A percentile compares a stretch with the other conserved stretches of the same genome.
Evolutionary conservation across 2,113 vertebrate species (phyloP).

Genomic region (Rhinoptilus africanus): DNA sequence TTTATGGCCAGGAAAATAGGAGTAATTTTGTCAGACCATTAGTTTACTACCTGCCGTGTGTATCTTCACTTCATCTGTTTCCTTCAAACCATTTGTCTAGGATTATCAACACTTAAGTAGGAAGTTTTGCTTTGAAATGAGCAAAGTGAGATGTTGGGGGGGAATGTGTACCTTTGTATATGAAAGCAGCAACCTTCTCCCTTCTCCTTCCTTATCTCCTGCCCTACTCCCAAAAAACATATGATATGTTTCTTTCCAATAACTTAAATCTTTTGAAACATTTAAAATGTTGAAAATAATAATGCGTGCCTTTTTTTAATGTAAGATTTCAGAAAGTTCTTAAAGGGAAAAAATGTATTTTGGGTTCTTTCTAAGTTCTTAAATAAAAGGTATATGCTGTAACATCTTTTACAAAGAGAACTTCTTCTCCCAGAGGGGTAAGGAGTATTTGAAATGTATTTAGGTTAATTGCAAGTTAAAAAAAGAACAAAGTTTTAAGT

Average conservation of each 20-base stretch:
- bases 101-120: neutral
- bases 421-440: constrained; percentile 28
- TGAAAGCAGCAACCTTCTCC: neutral
- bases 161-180: neutral
- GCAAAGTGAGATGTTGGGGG: neutral
- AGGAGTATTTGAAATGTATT: constrained; percentile 48
- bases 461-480: constrained; percentile 68
- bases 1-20: neutral
- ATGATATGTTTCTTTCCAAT: neutral
- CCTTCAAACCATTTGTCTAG: neutral
- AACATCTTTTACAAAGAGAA: constrained; percentile 7
- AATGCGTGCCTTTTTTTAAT: fast-evolving
- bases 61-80: neutral
- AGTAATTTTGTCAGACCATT: constrained; percentile 13
- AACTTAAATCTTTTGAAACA: neutral
- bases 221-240: neutral
- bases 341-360: neutral
- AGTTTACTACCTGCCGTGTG: neutral
- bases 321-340: neutral
- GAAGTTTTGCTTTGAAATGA: neutral
- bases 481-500: constrained; percentile 58
- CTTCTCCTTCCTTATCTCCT: neutral
- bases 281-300: neutral
- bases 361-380: neutral
- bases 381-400: neutral